These are phyloP conservation scores for Epinotia brunnichana DNA, from an alignment of 2,888 invertebrate genomes.

Conservation along the genomic window DNA sequence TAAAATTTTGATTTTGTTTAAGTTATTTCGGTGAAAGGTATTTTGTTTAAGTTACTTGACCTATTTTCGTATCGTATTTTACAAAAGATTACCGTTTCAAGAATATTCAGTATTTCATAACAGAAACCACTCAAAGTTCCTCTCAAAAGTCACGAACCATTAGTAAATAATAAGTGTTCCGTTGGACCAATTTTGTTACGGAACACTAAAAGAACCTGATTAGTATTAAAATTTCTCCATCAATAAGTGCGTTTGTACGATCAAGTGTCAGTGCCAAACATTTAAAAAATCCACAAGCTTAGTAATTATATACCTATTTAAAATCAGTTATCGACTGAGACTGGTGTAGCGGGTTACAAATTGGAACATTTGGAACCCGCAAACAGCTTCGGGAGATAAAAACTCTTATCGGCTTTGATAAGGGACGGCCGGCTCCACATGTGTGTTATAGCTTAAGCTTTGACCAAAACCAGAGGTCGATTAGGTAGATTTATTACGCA, in stretches of 20 bases:
- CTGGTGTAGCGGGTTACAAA: conserved; percentile 15
- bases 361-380: conserved; percentile 9
- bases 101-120: no score
- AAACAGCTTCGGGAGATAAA: conserved; percentile 33
- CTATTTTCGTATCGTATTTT: no score
- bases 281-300: neutral
- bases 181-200: no score
- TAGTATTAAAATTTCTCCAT: neutral
- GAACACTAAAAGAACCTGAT: neutral
- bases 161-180: no score
- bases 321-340: conserved; percentile 4
- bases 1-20: no score
- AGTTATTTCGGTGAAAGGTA: no score
- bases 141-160: neutral
- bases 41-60: no score
- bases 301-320: neutral
- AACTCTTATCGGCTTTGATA: conserved; percentile 37
- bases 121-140: neutral
- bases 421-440: neutral
- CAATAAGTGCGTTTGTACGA: neutral
- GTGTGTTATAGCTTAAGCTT: conserved; percentile 24
- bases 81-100: no score
- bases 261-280: neutral
- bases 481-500: neutral
- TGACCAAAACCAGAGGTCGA: conserved; percentile 16